Evolutionary conservation across 2,113 vertebrate genomes (phyloP).

Genomic region (Sitta europaea): DNA sequence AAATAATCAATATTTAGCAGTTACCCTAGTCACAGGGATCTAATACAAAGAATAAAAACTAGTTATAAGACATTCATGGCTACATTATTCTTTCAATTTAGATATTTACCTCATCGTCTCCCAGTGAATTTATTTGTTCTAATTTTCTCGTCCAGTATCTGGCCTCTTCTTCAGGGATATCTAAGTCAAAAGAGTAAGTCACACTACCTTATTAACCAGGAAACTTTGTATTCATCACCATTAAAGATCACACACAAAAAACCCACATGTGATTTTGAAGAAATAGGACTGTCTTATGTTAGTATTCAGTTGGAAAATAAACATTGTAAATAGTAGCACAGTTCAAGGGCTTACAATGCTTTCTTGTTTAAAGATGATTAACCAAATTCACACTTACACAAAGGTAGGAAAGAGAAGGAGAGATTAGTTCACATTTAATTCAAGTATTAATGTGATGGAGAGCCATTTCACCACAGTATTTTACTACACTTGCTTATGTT

Average conservation of each 20-base stretch:
- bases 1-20: background rate
- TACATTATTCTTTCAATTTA: background rate
- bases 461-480: background rate
- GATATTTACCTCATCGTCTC: conserved; percentile 81
- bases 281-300: background rate
- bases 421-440: background rate
- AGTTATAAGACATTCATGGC: background rate
- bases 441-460: background rate
- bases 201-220: background rate
- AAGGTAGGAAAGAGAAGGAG: background rate
- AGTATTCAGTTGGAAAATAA: background rate
- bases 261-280: background rate
- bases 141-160: conserved; percentile 93
- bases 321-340: background rate
- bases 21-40: background rate
- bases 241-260: background rate
- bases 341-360: background rate
- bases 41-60: background rate
- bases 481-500: background rate
- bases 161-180: conserved; percentile 98
- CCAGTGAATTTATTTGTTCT: conserved; percentile 86
- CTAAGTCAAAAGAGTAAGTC: conserved; percentile 66
- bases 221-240: background rate
- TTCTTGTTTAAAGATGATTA: background rate
- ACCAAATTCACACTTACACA: background rate